phyloP scores from a whole-genome alignment of 2,888 invertebrate genomes.

The Nemurella pictetii region DNA sequence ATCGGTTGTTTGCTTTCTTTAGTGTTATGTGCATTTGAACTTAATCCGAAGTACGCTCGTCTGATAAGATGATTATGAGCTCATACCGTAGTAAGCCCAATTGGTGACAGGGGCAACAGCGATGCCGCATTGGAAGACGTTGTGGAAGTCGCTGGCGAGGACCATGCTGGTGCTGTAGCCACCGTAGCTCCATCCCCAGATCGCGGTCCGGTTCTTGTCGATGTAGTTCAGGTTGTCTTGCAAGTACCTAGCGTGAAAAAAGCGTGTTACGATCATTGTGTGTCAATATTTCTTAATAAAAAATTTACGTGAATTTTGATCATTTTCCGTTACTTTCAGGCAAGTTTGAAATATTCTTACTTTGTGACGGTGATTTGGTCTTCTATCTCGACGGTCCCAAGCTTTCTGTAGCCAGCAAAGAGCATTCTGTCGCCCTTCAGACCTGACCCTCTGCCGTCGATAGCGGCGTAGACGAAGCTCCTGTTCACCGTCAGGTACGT shows the following conservation, averaged over 20 bases:
- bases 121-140: slow-evolving; percentile 88
- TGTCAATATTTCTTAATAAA: neutral
- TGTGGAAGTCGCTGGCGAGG: slow-evolving; percentile 72
- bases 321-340: neutral
- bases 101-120: slow-evolving; percentile 96
- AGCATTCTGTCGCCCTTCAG: slow-evolving; percentile 80
- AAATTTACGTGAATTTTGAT: neutral
- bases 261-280: neutral
- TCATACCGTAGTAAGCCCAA: slow-evolving; percentile 92
- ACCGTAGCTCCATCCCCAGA: slow-evolving; percentile 99
- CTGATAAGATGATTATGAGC: neutral
- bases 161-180: slow-evolving; percentile 91
- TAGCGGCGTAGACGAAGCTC: slow-evolving; percentile 82
- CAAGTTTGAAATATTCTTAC: slow-evolving; percentile 53
- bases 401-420: slow-evolving; percentile 77
- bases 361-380: slow-evolving; percentile 88
- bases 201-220: slow-evolving; percentile 79
- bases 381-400: slow-evolving; percentile 88
- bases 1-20: neutral
- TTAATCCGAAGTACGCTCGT: neutral
- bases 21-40: neutral
- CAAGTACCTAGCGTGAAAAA: too few relatives aligned
- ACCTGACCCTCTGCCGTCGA: slow-evolving; percentile 90
- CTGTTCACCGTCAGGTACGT: slow-evolving; percentile 82
- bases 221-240: slow-evolving; percentile 71